These are phyloP conservation scores for Mungos mungo DNA, from an alignment of 2,113 vertebrate species.

Conservation along the genomic window DNA sequence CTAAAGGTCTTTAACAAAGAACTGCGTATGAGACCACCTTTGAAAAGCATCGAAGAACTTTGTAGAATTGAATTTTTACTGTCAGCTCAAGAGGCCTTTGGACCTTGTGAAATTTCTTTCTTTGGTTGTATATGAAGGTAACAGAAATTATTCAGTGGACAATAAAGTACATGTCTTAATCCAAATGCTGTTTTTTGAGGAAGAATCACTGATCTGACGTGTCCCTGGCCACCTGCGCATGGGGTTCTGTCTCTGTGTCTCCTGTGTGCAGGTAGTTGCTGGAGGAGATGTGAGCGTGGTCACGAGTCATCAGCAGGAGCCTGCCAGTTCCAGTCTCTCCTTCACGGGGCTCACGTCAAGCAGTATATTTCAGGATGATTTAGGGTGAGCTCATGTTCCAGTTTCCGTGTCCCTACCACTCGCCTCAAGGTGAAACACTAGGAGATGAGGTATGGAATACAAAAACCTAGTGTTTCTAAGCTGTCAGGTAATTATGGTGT, in stretches of 20 bases:
- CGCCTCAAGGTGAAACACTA: not conserved
- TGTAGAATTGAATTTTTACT: conserved; percentile 40
- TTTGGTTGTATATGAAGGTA: conserved; percentile 18
- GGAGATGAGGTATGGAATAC: not conserved
- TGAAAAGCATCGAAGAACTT: conserved; percentile 27
- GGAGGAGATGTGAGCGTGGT: conserved; percentile 93
- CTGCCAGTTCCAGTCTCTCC: conserved; percentile 77
- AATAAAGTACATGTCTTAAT: not conserved
- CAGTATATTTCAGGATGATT: conserved; percentile 96
- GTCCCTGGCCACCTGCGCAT: not conserved
- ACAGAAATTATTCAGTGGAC: not conserved
- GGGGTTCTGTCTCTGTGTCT: conserved; percentile 1
- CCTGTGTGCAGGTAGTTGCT: conserved; percentile 88
- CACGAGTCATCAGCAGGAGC: conserved; percentile 90
- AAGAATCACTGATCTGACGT: not conserved
- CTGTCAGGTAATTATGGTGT: not conserved
- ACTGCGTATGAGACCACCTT: not conserved
- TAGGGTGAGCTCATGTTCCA: conserved; percentile 86
- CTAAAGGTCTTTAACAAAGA: conserved; percentile 49
- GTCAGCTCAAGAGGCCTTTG: conserved; percentile 48
- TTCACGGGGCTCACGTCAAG: conserved; percentile 86
- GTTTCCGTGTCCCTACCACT: not conserved
- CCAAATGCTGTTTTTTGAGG: not conserved
- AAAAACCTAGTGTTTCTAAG: not conserved
- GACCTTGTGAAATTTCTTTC: conserved; percentile 32